These are phyloP conservation scores for Xanthorhoe designata DNA, from an alignment of 2,888 invertebrate genomes.

Conservation along the genomic window DNA sequence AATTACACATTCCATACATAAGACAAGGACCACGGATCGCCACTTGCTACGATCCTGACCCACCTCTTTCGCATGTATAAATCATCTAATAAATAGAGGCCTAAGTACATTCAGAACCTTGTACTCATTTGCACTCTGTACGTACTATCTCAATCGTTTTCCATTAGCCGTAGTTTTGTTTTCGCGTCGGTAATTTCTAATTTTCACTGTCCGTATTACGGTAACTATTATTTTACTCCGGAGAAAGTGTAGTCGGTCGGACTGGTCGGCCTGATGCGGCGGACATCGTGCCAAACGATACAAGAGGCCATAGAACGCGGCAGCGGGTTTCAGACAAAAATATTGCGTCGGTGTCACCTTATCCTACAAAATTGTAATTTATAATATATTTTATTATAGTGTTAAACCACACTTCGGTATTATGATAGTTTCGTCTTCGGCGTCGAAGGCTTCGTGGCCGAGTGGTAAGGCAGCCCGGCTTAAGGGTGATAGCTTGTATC, in stretches of 20 bases:
- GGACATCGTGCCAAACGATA: slow-evolving; percentile 35
- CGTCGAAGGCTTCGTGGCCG: too few species aligned
- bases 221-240: slow-evolving; percentile 65
- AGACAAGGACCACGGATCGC: too few species aligned
- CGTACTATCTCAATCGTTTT: slow-evolving; percentile 31
- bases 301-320: slow-evolving; percentile 5
- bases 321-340: not conserved
- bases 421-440: too few species aligned
- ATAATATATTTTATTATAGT: too few species aligned
- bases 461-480: too few species aligned
- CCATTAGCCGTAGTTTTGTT: slow-evolving; percentile 39
- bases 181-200: slow-evolving; percentile 62
- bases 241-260: slow-evolving; percentile 63
- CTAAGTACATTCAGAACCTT: slow-evolving; percentile 19
- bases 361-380: too few species aligned
- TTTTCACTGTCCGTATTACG: slow-evolving; percentile 68
- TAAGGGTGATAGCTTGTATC: too few species aligned
- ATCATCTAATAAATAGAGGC: too few species aligned
- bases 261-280: slow-evolving; percentile 34
- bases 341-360: not conserved
- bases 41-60: too few species aligned
- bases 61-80: too few species aligned
- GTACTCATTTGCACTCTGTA: slow-evolving; percentile 28
- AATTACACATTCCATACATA: too few species aligned
- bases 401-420: too few species aligned